Conservation (phyloP, 2,888 invertebrate species). For the Sclerodermus sp. region DNA sequence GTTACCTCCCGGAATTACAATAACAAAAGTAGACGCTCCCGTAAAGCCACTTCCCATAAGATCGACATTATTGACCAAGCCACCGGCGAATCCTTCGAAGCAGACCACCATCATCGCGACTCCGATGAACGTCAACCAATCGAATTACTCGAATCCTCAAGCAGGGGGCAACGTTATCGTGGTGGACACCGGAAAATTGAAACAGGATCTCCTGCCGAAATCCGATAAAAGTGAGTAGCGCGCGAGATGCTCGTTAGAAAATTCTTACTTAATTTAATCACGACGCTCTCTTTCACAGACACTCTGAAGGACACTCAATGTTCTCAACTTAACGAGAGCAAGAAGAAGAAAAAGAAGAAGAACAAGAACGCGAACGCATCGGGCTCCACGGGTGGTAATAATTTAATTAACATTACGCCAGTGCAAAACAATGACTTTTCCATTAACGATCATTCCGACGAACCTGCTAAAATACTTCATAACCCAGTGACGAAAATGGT, state of each 20-base stretch:
- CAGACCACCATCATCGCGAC: conserved; percentile 56
- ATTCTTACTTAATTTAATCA: too few species aligned
- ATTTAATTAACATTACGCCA: conserved; percentile 7
- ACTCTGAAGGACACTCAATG: conserved; percentile 30
- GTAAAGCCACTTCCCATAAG: conserved; percentile 47
- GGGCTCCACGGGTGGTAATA: conserved; percentile 23
- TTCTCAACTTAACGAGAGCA: conserved; percentile 53
- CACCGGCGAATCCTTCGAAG: conserved; percentile 40
- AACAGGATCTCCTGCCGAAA: conserved; percentile 55
- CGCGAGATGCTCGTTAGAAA: not conserved
- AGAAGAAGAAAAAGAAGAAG: conserved; percentile 59
- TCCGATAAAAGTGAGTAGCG: conserved; percentile 41
- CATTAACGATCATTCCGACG: conserved; percentile 35
- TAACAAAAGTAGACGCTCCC: conserved; percentile 69
- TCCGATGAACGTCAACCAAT: conserved; percentile 49
- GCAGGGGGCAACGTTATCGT: conserved; percentile 64
- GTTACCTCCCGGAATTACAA: conserved; percentile 79
- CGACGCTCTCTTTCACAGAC: not conserved
- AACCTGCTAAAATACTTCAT: conserved; percentile 56
- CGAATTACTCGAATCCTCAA: conserved; percentile 48
- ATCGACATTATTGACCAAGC: conserved; percentile 44
- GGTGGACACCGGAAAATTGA: conserved; percentile 65
- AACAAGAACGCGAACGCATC: conserved; percentile 37
- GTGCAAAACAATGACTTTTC: conserved; percentile 24
- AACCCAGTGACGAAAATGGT: conserved; percentile 68